Percentiles rank a stretch among this genome's conserved stretches.
Conservation (phyloP, 2,113 vertebrate genomes). For the Saguinus imperator region DNA sequence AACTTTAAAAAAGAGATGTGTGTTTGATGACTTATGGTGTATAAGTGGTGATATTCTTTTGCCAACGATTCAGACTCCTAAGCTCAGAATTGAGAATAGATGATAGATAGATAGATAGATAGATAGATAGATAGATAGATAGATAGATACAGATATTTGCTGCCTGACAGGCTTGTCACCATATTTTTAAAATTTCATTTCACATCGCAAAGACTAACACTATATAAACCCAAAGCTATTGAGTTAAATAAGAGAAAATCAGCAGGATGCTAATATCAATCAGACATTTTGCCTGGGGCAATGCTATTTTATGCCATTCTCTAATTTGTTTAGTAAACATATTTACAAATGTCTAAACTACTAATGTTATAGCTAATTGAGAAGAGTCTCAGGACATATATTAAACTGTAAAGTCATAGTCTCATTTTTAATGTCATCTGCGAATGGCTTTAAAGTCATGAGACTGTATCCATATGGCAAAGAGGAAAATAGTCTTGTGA, state of each 20-base stretch:
- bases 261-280: slow-evolving; percentile 4
- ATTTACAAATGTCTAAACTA: slow-evolving; percentile 48
- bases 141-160: background rate
- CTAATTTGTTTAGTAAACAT: slow-evolving; percentile 53
- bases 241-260: slow-evolving; percentile 40
- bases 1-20: background rate
- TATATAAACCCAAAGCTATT: background rate
- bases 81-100: background rate
- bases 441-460: background rate
- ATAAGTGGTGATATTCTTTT: background rate
- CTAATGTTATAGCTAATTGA: background rate
- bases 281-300: background rate
- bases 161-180: background rate
- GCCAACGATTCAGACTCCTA: background rate
- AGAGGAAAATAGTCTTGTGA: background rate
- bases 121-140: too few species aligned
- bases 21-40: background rate
- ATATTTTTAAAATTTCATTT: slow-evolving; percentile 12
- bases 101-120: too few species aligned
- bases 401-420: background rate
- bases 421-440: slow-evolving; percentile 8
- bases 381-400: slow-evolving; percentile 18
- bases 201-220: background rate
- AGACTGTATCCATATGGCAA: background rate
- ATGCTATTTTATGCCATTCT: background rate